Conservation (phyloP, 2,797 vertebrate genomes). For the Sebastiscus albofasciatus region DNA sequence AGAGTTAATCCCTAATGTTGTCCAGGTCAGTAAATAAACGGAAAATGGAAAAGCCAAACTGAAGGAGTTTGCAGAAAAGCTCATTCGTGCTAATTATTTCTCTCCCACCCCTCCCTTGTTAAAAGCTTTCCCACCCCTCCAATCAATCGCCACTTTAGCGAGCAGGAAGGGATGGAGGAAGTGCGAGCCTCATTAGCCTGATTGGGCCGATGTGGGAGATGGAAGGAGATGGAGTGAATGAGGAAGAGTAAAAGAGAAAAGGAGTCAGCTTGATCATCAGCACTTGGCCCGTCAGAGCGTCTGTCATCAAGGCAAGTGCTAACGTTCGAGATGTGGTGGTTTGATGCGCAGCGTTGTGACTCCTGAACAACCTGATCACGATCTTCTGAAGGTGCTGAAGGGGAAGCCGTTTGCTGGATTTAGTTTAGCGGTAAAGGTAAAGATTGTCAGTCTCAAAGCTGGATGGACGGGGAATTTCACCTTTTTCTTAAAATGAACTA, state of each 20-base stretch:
- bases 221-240: slow-evolving; percentile 67
- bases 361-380: not conserved
- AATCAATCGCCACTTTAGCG: slow-evolving; percentile 86
- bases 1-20: slow-evolving; percentile 82
- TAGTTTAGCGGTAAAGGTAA: not conserved
- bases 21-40: slow-evolving; percentile 77
- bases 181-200: slow-evolving; percentile 81
- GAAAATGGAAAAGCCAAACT: slow-evolving; percentile 66
- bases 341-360: slow-evolving; percentile 37
- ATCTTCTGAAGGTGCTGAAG: slow-evolving; percentile 19
- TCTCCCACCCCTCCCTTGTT: slow-evolving; percentile 81
- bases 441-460: not conserved
- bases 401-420: not conserved
- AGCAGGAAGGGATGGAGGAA: slow-evolving; percentile 79
- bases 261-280: slow-evolving; percentile 77
- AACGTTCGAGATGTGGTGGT: slow-evolving; percentile 29
- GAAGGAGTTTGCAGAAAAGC: slow-evolving; percentile 82
- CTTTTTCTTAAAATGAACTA: not conserved
- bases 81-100: slow-evolving; percentile 85
- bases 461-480: not conserved
- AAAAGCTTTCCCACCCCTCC: slow-evolving; percentile 85
- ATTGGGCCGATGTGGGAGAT: slow-evolving; percentile 78
- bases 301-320: slow-evolving; percentile 57
- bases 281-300: slow-evolving; percentile 69
- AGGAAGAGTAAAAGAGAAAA: slow-evolving; percentile 67